Conservation (phyloP, 2,113 vertebrate species). For the Dromas ardeola region DNA sequence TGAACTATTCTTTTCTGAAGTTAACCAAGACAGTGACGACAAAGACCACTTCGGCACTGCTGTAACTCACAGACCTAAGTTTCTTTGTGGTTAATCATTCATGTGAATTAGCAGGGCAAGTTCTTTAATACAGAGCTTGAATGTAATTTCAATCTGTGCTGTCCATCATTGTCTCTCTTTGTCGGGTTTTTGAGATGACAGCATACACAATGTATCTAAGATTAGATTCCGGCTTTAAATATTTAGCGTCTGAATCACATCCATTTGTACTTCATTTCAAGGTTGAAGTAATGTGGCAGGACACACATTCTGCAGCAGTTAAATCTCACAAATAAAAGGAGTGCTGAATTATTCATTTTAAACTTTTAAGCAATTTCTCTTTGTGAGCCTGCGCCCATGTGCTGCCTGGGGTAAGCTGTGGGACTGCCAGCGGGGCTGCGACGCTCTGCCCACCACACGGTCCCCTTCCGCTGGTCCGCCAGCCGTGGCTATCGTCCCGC, state of each 20-base stretch:
- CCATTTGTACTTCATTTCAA: slow-evolving; percentile 45
- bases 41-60: background rate
- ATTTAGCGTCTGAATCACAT: slow-evolving; percentile 44
- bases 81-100: slow-evolving; percentile 52
- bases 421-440: background rate
- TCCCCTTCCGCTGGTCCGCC: background rate
- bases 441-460: background rate
- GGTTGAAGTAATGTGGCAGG: slow-evolving; percentile 32
- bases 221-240: slow-evolving; percentile 61
- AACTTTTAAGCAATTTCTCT: background rate
- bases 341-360: slow-evolving; percentile 12
- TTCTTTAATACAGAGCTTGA: slow-evolving; percentile 14
- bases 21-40: background rate
- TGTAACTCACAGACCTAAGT: background rate
- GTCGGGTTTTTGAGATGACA: background rate
- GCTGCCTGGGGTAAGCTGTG: background rate
- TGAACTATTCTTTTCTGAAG: background rate
- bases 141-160: slow-evolving; percentile 23
- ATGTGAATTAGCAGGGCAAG: slow-evolving; percentile 8
- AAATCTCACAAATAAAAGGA: slow-evolving; percentile 24
- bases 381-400: background rate
- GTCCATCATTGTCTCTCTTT: slow-evolving; percentile 39
- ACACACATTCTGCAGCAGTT: background rate
- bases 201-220: slow-evolving; percentile 33
- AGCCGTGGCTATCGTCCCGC: accelerated